These are phyloP conservation scores for Dexiosoma caninum DNA, from an alignment of 2,888 invertebrate genomes.

Conservation along the genomic window DNA sequence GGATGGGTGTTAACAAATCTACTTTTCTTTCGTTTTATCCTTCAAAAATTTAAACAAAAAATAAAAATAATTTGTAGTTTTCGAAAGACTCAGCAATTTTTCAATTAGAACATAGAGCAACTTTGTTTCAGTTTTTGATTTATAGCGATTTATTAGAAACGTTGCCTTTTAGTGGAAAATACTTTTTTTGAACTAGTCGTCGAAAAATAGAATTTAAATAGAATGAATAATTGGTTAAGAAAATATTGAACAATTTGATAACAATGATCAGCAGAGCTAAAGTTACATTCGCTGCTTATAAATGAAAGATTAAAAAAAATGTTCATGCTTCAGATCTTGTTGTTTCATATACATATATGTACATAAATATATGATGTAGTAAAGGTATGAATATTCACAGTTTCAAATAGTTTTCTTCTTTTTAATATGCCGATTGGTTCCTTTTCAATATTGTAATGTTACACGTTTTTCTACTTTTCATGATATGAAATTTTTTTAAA, in stretches of 20 bases:
- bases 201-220: neutral
- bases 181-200: no score
- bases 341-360: no score
- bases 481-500: no score
- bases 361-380: no score
- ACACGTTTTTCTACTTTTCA: no score
- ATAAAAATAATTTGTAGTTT: conserved; percentile 30
- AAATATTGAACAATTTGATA: neutral
- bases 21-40: neutral
- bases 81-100: neutral
- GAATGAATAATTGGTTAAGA: neutral
- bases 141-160: conserved; percentile 14
- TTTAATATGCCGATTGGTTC: no score
- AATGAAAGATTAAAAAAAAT: neutral
- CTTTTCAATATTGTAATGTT: no score
- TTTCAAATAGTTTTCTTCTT: no score
- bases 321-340: neutral
- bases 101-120: neutral
- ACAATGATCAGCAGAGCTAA: neutral
- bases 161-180: neutral
- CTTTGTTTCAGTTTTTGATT: conserved; percentile 6
- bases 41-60: neutral
- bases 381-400: no score
- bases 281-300: neutral
- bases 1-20: conserved; percentile 21